These are phyloP conservation scores for Candoia aspera DNA, from an alignment of 2,113 vertebrate species.

Conservation along the genomic window DNA sequence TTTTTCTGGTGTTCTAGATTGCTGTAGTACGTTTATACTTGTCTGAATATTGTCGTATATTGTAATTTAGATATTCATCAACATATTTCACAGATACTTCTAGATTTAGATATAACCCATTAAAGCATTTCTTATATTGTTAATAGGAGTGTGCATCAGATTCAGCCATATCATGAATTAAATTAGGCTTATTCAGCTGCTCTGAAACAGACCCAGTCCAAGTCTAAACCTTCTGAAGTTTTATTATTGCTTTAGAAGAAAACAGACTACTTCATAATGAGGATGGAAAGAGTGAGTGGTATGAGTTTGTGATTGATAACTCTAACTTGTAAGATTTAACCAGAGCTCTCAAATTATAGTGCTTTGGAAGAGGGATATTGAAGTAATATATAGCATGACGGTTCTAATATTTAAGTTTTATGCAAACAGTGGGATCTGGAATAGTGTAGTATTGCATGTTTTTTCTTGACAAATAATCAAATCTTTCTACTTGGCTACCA, in stretches of 20 bases:
- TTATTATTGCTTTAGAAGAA: not conserved
- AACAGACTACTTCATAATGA: not conserved
- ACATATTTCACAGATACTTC: slow-evolving; percentile 28
- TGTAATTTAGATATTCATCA: not conserved
- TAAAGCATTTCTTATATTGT: not conserved
- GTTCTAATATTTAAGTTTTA: not conserved
- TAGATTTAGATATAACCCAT: slow-evolving; percentile 26
- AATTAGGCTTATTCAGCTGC: not conserved
- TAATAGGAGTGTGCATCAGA: too few species aligned
- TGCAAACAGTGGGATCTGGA: not conserved
- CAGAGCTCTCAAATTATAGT: not conserved
- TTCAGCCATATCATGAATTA: too few species aligned
- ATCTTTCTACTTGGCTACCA: not conserved
- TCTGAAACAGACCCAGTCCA: not conserved
- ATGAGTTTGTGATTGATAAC: not conserved
- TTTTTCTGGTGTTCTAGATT: too few species aligned
- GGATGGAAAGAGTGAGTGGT: not conserved
- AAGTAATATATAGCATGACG: not conserved
- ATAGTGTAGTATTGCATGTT: not conserved
- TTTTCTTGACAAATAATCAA: not conserved
- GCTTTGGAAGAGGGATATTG: not conserved
- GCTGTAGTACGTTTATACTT: too few species aligned
- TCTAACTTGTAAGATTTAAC: not conserved
- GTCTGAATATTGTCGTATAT: too few species aligned
- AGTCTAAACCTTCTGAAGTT: not conserved